Conservation (phyloP, 2,888 invertebrate genomes). For the Ephialtes manifestator region DNA sequence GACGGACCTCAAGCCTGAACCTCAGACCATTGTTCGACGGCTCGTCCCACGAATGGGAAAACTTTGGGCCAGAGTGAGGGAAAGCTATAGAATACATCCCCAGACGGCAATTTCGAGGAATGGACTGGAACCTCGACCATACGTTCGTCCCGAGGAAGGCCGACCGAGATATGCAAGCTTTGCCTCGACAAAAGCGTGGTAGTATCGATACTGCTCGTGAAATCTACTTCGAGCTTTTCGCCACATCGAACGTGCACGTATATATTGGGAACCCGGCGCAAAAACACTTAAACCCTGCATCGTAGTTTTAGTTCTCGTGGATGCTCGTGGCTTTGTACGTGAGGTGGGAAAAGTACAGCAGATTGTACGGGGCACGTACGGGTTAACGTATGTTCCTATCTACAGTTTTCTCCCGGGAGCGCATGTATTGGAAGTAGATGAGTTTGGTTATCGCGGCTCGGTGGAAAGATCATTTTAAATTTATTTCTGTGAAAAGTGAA, state of each 20-base stretch:
- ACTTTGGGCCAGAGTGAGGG: slow-evolving; percentile 46
- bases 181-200: slow-evolving; percentile 10
- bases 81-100: slow-evolving; percentile 60
- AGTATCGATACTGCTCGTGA: slow-evolving; percentile 54
- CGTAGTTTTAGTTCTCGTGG: slow-evolving; percentile 33
- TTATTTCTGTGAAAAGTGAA: not conserved
- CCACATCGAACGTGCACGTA: slow-evolving; percentile 45
- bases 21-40: slow-evolving; percentile 50
- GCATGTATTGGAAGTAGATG: slow-evolving; percentile 7
- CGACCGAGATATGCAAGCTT: slow-evolving; percentile 3
- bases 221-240: slow-evolving; percentile 47
- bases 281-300: slow-evolving; percentile 56
- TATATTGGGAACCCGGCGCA: not conserved
- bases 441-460: not conserved
- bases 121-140: slow-evolving; percentile 54
- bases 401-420: not conserved
- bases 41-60: slow-evolving; percentile 61
- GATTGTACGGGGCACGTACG: slow-evolving; percentile 5
- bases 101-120: slow-evolving; percentile 60
- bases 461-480: not conserved
- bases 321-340: slow-evolving; percentile 23
- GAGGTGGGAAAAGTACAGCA: slow-evolving; percentile 9
- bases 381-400: slow-evolving; percentile 4
- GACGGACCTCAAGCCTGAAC: slow-evolving; percentile 13
- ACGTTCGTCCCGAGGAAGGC: slow-evolving; percentile 49